A percentile compares a stretch with the other conserved stretches of the same genome.
phyloP scores from a whole-genome alignment of 2,888 invertebrate genomes.

The Stenurella melanura region DNA sequence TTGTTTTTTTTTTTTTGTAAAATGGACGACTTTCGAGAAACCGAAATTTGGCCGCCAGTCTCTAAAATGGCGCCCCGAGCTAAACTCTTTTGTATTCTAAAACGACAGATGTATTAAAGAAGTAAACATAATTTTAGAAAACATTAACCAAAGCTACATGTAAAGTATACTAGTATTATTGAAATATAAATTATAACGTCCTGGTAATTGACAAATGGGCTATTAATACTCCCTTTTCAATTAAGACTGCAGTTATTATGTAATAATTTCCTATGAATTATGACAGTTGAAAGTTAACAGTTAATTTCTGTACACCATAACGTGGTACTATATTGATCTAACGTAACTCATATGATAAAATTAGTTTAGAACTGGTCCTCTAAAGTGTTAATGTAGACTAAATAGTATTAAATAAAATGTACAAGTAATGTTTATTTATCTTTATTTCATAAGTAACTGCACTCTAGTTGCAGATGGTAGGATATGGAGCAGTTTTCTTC shows the following conservation, averaged over 20 bases:
- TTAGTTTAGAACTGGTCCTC: background rate
- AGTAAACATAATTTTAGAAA: no score
- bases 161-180: background rate
- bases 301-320: background rate
- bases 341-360: background rate
- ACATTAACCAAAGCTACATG: background rate
- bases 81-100: no score
- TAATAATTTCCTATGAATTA: background rate
- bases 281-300: background rate
- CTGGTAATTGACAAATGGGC: background rate
- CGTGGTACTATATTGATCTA: background rate
- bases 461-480: slow-evolving; percentile 10
- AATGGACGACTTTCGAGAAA: no score
- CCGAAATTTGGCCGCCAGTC: no score
- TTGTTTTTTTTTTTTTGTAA: no score
- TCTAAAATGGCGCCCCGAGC: no score
- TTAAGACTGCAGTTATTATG: background rate
- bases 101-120: no score
- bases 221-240: background rate
- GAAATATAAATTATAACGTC: background rate
- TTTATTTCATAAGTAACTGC: slow-evolving; percentile 4
- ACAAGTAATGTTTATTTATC: background rate
- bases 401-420: background rate
- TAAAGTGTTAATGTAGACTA: background rate
- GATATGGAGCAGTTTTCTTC: slow-evolving; percentile 24